Evolutionary conservation across 2,113 vertebrate genomes (phyloP).

Genomic region (Mastomys natalensis): DNA sequence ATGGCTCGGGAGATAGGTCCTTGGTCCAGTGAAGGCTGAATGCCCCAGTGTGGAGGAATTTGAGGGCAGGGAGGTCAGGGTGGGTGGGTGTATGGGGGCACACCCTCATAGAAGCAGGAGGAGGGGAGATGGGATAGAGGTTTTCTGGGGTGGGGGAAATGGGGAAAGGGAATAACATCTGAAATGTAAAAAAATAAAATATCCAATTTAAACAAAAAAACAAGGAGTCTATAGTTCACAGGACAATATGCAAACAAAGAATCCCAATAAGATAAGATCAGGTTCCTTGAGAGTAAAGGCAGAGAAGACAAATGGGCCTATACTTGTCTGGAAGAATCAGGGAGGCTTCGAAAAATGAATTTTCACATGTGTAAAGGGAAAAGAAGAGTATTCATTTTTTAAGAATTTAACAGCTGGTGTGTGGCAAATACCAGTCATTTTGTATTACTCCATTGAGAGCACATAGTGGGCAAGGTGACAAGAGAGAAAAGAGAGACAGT

Average conservation of each 20-base stretch:
- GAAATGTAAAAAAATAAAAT: no score
- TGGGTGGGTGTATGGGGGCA: no score
- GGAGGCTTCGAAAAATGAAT: background rate
- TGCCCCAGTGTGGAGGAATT: no score
- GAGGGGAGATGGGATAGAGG: no score
- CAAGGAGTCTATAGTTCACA: background rate
- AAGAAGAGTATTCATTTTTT: background rate
- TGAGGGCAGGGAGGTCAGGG: no score
- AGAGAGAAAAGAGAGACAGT: background rate
- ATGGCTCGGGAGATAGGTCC: no score
- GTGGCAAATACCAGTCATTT: background rate
- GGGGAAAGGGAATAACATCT: no score
- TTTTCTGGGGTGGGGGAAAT: no score
- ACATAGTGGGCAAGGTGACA: background rate
- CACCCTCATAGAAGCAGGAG: no score
- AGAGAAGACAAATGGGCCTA: background rate
- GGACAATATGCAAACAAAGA: conserved; percentile 6
- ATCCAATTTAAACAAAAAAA: no score
- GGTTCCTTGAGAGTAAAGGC: background rate
- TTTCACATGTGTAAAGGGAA: background rate
- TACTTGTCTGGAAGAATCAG: background rate
- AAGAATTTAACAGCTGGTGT: background rate
- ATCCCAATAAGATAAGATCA: background rate
- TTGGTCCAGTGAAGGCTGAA: no score
- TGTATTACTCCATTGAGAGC: background rate